Evolutionary conservation across 1,140 invertebrate species (phyloP), one percentile per base, ranked within the genome.

Genomic region (Drosophila burlai): DNA sequence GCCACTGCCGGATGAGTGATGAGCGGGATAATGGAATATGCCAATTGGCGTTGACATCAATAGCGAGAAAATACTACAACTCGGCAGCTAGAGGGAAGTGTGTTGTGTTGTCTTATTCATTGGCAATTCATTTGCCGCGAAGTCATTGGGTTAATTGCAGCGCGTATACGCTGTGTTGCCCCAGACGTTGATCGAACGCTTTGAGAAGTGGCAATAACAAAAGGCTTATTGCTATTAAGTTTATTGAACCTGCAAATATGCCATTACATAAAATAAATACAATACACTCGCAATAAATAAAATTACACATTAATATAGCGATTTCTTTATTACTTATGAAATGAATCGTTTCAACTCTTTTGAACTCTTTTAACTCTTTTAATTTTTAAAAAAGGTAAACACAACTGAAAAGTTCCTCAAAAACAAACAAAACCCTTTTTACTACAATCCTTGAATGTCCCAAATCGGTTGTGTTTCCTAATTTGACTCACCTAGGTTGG

Each of bases 1-100:
- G 29, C 45, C 50, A 47, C 63, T 55, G 63, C 69, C 50, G 58
- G 49, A 49, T 86, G 83, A 86, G 54, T 89, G 83, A 86, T 86
- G 83, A 69, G 83, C 80, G 60, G 67, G 47, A 80, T 89, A 89
- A 89, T 86, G 83, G 80, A 89, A 89, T 89, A 76, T 83, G 84
- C 45, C 84, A 89, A 86, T 89, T 83, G 80, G 66, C 76, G 84
- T 83, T 80, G 80, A 86, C 83, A 86, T 83, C 60, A 43, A 68
- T 52, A 52, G 50, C 75, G 38, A 29, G 34, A 65, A 59, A 58
- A 75, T 18, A 55, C 16, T 11, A 61, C 36, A 66, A 61, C 54
- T 68, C 55, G 43, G 29, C 40, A 52, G 65, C 65, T 7, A 59
- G 21, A 31, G 21, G 54, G 31, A 52, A 74, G 49, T 62, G 31